Percentiles rank a stretch among this genome's conserved stretches.
These are phyloP conservation scores for Neodontobutis hainanensis DNA, from an alignment of 2,113 vertebrate genomes.

Conservation along the genomic window DNA sequence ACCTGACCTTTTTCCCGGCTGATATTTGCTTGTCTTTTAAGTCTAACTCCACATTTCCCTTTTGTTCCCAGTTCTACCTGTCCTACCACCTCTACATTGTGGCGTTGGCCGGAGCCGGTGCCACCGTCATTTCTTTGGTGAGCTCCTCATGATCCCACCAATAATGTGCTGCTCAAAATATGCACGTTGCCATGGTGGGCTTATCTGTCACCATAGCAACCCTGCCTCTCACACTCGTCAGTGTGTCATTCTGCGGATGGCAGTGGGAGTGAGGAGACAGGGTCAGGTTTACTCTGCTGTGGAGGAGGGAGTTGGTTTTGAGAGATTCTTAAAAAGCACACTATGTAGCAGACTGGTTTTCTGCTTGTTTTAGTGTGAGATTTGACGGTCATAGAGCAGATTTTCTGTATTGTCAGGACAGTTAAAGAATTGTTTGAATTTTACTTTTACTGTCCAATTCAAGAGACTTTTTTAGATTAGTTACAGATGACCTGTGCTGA, in stretches of 20 bases:
- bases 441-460: no score
- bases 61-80: slow-evolving; percentile 88
- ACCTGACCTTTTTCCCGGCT: background rate
- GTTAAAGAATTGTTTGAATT: no score
- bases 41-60: background rate
- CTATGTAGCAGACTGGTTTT: slow-evolving; percentile 1
- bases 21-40: background rate
- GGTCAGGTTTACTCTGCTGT: slow-evolving; percentile 45
- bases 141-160: slow-evolving; percentile 59
- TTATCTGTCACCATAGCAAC: slow-evolving; percentile 66
- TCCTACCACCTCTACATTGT: slow-evolving; percentile 98
- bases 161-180: slow-evolving; percentile 45
- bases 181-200: slow-evolving; percentile 65
- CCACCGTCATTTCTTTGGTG: slow-evolving; percentile 96
- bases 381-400: no score
- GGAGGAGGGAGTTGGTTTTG: slow-evolving; percentile 29
- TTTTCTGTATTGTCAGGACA: no score
- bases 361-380: no score
- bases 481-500: background rate
- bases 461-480: no score
- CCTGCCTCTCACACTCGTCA: slow-evolving; percentile 48
- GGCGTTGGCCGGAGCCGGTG: slow-evolving; percentile 93
- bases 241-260: slow-evolving; percentile 20
- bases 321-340: slow-evolving; percentile 25
- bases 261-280: slow-evolving; percentile 25